Evolutionary conservation across 2,113 vertebrate genomes (phyloP), one percentile per base, ranked within the genome.

Genomic region (Aspiorhynchus laticeps): DNA sequence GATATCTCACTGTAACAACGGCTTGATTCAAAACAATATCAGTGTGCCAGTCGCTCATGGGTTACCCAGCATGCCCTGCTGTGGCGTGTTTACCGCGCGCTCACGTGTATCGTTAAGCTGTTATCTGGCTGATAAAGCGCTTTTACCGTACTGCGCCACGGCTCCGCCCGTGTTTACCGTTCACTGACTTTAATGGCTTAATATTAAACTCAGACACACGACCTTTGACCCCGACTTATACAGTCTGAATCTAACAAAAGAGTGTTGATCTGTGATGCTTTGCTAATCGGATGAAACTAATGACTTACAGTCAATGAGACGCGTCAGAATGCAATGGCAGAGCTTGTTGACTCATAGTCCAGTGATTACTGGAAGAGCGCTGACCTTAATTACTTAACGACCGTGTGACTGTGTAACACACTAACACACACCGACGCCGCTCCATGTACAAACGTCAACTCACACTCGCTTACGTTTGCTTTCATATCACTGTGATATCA

Each of bases 331-430:
- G 33, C 67, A 8, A 8, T 33, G 28, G 28, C 17, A 67, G 28
- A 1, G 2, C 17, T 48, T 77, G 43, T 76, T 76, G 43, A 76
- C 43, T 7, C 74, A 76, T 24, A 43, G 67, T 17, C 26, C 53
- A 21, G 7, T 31, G 26, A 33, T 78, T 78, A 78, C 75, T 78
- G 75, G 75, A 78, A 78, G 28, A 71, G 67, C 26, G 33, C 14
- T 78, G 75, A 78, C 46, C 75, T 78, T 8, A 78, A 78, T 78
- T 6, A 28, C 15, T 78, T 78, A 78, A 78, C 75, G 46, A 78
- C 75, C 17, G 15, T 48, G 41, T 51, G 46, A 78, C 75, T 78
- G 46, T 31, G n/a, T 78, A 53, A 78, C 75, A 28, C 41, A 33
- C 7, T 28, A 6, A 53, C 43, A 48, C 41, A 46, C 15, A 73